Percentiles rank a stretch among this genome's conserved stretches.
These are phyloP conservation scores for Bombus turneri DNA, from an alignment of 1,140 invertebrate species.

Conservation along the genomic window DNA sequence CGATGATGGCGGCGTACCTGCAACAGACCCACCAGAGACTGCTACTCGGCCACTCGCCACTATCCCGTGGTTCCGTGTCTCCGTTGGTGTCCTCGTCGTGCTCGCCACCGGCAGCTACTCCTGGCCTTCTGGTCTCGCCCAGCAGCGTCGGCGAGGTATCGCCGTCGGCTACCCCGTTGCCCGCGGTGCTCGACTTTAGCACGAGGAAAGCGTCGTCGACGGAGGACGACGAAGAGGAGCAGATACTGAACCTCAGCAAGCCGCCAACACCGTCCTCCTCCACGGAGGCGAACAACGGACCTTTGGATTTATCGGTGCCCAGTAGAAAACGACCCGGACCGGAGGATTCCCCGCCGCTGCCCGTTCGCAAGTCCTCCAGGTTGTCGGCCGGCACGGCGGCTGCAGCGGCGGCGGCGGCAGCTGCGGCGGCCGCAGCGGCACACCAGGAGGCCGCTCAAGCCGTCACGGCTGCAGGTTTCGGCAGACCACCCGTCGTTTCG, in stretches of 20 bases:
- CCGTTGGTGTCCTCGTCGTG: constrained; percentile 85
- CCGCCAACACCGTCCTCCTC: constrained; percentile 81
- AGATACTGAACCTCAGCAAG: constrained; percentile 88
- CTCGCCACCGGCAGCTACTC: constrained; percentile 82
- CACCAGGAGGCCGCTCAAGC: constrained; percentile 75
- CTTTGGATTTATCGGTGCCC: constrained; percentile 90
- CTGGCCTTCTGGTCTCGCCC: constrained; percentile 78
- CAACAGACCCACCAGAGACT: constrained; percentile 88
- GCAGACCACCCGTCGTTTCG: constrained; percentile 85
- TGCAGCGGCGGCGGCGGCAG: neutral
- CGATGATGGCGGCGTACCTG: constrained; percentile 89
- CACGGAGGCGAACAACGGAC: constrained; percentile 87
- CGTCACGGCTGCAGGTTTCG: constrained; percentile 80
- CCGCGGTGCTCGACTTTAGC: constrained; percentile 90
- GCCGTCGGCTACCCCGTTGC: constrained; percentile 80
- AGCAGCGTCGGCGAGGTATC: constrained; percentile 75
- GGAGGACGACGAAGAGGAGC: constrained; percentile 84
- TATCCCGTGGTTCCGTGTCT: constrained; percentile 85
- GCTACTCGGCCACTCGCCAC: constrained; percentile 88
- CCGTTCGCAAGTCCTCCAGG: constrained; percentile 86
- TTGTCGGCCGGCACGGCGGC: constrained; percentile 75
- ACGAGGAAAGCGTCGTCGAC: constrained; percentile 84
- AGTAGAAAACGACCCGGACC: constrained; percentile 88
- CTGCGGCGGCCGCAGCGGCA: constrained; percentile 66
- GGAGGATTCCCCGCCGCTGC: constrained; percentile 85